Evolutionary conservation across 2,888 invertebrate genomes (phyloP).

Genomic region (Limenitis camilla): DNA sequence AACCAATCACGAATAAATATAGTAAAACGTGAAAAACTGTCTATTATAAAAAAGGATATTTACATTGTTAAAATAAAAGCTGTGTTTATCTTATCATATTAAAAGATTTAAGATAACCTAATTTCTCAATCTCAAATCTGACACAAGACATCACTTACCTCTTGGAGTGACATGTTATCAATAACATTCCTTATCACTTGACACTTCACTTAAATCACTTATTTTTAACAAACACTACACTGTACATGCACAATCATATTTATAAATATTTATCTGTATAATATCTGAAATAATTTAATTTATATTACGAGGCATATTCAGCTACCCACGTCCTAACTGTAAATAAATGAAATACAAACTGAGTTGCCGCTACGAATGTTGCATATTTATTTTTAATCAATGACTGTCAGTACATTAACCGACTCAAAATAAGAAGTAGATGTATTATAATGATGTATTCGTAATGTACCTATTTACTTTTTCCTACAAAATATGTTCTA

Average conservation of each 20-base stretch:
- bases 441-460: too few relatives aligned
- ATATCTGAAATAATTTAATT: too few relatives aligned
- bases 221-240: constrained; percentile 16
- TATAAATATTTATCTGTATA: too few relatives aligned
- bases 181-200: constrained; percentile 51
- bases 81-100: neutral
- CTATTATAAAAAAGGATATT: neutral
- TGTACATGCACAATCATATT: neutral
- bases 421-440: too few relatives aligned
- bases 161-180: constrained; percentile 60
- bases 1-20: too few relatives aligned
- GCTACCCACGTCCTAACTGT: constrained; percentile 18
- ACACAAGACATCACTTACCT: constrained; percentile 44
- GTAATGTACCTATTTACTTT: too few relatives aligned
- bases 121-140: constrained; percentile 5
- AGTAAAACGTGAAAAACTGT: too few relatives aligned
- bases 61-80: neutral
- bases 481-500: too few relatives aligned
- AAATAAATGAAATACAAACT: constrained; percentile 18
- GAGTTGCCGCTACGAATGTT: neutral
- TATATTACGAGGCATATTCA: too few relatives aligned
- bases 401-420: neutral
- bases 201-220: constrained; percentile 24
- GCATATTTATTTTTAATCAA: neutral
- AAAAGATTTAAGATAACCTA: constrained; percentile 15